These are phyloP conservation scores for Pongo pygmaeus DNA, from an alignment of 2,113 vertebrate genomes.

Conservation along the genomic window DNA sequence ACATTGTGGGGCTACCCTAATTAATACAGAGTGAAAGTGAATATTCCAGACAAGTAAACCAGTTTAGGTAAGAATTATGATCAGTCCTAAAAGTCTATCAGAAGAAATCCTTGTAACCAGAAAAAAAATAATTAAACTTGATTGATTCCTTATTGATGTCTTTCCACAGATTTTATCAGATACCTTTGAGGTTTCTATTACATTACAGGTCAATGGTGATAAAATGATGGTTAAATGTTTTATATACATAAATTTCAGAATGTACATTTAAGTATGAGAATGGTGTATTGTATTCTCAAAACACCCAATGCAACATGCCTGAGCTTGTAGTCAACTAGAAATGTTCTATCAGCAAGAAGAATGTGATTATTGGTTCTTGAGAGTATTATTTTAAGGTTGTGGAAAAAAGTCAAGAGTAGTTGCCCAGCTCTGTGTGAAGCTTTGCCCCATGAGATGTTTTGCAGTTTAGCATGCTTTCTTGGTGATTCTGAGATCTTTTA, in stretches of 20 bases:
- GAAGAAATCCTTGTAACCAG: not conserved
- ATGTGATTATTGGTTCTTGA: conserved; percentile 28
- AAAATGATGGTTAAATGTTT: not conserved
- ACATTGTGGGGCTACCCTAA: not conserved
- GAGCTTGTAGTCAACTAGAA: not conserved
- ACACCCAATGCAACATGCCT: not conserved
- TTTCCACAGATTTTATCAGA: not conserved
- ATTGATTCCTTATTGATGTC: not conserved
- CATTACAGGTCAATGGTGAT: not conserved
- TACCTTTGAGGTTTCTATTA: not conserved
- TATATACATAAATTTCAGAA: not conserved
- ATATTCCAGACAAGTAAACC: not conserved
- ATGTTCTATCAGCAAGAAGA: not conserved
- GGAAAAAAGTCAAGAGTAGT: not conserved
- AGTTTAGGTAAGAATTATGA: not conserved
- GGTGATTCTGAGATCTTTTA: not conserved
- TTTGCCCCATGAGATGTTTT: not conserved
- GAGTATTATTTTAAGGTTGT: not conserved
- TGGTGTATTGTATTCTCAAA: not conserved
- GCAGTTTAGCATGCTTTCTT: not conserved
- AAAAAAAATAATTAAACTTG: not conserved
- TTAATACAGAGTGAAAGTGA: not conserved
- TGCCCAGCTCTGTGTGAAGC: not conserved
- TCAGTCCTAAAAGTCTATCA: not conserved
- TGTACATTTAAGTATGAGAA: not conserved